phyloP scores from a whole-genome alignment of 1,140 invertebrate species.

The Musca domestica region DNA sequence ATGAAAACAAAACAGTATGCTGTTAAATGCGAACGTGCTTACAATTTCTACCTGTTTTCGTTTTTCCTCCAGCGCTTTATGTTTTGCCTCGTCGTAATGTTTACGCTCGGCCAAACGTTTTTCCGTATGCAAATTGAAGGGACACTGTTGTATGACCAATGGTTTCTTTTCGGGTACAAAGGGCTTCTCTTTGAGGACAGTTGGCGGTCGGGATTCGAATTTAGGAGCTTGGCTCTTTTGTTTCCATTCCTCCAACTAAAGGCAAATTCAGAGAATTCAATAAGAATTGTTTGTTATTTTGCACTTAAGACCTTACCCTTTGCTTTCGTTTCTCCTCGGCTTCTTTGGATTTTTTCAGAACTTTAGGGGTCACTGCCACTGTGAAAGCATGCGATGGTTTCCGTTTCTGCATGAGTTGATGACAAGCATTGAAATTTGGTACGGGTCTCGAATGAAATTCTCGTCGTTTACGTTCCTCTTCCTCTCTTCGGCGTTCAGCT shows the following conservation, averaged over 20 bases:
- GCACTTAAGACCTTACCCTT: neutral
- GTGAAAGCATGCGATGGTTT: slow-evolving; percentile 36
- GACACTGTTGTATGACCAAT: slow-evolving; percentile 23
- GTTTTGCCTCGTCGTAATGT: slow-evolving; percentile 36
- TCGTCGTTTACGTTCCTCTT: slow-evolving; percentile 42
- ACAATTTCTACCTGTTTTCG: slow-evolving; percentile 43
- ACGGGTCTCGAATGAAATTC: slow-evolving; percentile 45
- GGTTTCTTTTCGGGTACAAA: slow-evolving; percentile 26
- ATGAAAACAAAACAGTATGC: neutral
- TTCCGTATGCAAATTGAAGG: slow-evolving; percentile 40
- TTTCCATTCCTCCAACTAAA: slow-evolving; percentile 27
- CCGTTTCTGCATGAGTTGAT: slow-evolving; percentile 30
- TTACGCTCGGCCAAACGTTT: slow-evolving; percentile 41
- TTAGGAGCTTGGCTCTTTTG: slow-evolving; percentile 23
- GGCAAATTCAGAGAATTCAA: neutral
- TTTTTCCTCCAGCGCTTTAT: slow-evolving; percentile 30
- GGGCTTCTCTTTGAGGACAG: slow-evolving; percentile 25
- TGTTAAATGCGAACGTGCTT: slow-evolving; percentile 16
- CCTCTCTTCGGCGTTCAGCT: slow-evolving; percentile 28
- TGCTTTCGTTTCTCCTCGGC: slow-evolving; percentile 22
- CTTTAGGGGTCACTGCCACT: slow-evolving; percentile 37
- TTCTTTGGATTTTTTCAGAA: slow-evolving; percentile 33
- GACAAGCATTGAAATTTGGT: slow-evolving; percentile 41
- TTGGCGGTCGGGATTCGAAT: slow-evolving; percentile 11
- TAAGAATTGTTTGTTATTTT: neutral